Percentiles rank a stretch among this genome's conserved stretches.
These are phyloP conservation scores for Pandion haliaetus DNA, from an alignment of 2,113 vertebrate genomes.

Conservation along the genomic window DNA sequence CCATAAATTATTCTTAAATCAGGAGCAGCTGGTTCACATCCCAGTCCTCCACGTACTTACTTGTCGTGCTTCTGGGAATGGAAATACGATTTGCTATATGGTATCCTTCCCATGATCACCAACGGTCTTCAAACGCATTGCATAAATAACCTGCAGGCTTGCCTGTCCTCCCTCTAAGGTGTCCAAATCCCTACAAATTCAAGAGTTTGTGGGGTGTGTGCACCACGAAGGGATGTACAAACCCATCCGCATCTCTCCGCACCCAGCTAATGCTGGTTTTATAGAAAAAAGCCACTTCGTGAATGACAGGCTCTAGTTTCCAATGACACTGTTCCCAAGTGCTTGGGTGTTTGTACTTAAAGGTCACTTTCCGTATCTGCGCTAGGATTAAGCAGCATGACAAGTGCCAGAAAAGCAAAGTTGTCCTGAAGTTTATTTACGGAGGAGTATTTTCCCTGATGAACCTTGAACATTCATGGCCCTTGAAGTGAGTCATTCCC, in stretches of 20 bases:
- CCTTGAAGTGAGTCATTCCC: neutral
- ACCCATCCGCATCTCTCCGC: neutral
- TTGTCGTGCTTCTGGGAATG: slow-evolving; percentile 27
- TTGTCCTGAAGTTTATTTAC: neutral
- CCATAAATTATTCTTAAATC: slow-evolving; percentile 25
- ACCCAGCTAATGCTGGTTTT: neutral
- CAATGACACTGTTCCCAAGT: neutral
- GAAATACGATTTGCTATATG: neutral
- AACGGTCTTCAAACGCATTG: neutral
- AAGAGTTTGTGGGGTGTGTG: neutral
- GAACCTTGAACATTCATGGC: neutral
- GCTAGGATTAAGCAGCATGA: neutral
- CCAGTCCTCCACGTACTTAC: neutral
- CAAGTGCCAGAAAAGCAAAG: neutral
- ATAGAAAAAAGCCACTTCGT: neutral
- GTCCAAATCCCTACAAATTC: neutral
- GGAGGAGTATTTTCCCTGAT: neutral
- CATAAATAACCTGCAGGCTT: neutral
- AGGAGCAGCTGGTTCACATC: slow-evolving; percentile 7
- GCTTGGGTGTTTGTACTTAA: neutral
- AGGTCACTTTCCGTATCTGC: neutral
- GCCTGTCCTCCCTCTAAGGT: neutral
- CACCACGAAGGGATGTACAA: neutral
- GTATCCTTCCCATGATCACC: neutral
- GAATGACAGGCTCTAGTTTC: neutral